phyloP scores from a whole-genome alignment of 2,113 vertebrate species.

The Heliornis fulica region DNA sequence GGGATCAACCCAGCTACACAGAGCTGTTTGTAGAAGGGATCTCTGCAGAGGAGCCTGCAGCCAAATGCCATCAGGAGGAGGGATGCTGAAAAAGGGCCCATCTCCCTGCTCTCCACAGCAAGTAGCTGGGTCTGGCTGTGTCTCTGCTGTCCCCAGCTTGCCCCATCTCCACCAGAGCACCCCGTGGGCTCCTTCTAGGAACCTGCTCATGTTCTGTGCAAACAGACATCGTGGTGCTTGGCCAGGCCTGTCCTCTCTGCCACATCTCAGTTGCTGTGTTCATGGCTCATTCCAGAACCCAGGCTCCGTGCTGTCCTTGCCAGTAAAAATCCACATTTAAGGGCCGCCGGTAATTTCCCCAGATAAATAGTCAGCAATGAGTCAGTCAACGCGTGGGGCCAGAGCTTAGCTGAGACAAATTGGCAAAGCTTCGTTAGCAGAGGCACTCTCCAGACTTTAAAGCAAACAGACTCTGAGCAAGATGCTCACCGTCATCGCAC shows the following conservation, averaged over 20 bases:
- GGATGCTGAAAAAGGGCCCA: fast-evolving
- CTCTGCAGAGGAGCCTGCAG: background rate
- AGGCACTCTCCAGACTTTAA: background rate
- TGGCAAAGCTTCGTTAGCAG: background rate
- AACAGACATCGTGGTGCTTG: fast-evolving
- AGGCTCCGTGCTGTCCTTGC: background rate
- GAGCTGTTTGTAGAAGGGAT: background rate
- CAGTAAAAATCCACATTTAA: background rate
- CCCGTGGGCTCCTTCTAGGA: background rate
- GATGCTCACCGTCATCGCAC: background rate
- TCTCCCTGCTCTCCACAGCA: background rate
- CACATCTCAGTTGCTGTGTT: background rate
- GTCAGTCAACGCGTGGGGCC: background rate
- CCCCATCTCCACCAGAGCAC: fast-evolving
- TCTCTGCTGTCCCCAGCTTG: background rate
- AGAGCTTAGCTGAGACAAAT: background rate
- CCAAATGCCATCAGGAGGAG: fast-evolving
- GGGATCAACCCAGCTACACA: fast-evolving
- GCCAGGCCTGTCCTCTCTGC: background rate
- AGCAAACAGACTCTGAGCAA: background rate
- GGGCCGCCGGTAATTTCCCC: background rate
- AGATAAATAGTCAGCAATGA: background rate
- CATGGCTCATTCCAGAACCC: background rate
- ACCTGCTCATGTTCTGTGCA: background rate
- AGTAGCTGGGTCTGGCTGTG: background rate